Percentiles rank a stretch among this genome's conserved stretches.
Evolutionary conservation across 2,888 invertebrate species (phyloP).

Genomic region (Sarcophaga variegata): DNA sequence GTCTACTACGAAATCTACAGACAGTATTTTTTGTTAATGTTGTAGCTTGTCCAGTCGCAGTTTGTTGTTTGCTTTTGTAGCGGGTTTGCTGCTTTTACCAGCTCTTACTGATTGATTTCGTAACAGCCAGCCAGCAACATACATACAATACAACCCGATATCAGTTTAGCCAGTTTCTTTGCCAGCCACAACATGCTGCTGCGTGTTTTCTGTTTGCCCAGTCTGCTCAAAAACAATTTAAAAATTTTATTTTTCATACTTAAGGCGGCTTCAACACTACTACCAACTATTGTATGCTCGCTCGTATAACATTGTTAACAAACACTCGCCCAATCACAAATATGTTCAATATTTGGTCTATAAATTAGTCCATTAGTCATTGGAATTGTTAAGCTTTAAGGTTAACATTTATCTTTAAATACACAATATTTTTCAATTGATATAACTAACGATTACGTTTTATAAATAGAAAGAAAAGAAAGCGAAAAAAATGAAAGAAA

Average conservation of each 20-base stretch:
- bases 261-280: no score
- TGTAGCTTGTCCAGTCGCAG: constrained; percentile 21
- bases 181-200: neutral
- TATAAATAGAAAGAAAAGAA: no score
- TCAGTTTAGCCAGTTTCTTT: constrained; percentile 22
- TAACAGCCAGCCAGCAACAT: constrained; percentile 18
- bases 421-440: neutral
- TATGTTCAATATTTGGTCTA: no score
- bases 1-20: neutral
- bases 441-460: neutral
- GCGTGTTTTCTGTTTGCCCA: no score
- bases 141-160: constrained; percentile 38
- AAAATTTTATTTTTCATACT: neutral
- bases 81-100: constrained; percentile 18
- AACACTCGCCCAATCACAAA: no score
- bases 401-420: neutral
- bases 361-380: no score
- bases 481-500: no score
- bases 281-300: no score
- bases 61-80: constrained; percentile 31
- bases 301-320: no score
- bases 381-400: neutral
- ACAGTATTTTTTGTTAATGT: constrained; percentile 2
- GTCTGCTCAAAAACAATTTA: neutral
- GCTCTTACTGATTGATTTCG: constrained; percentile 46